Base-by-base conservation (phyloP, 2,113 vertebrate genomes). In the Cryptoleucopteryx plumbea region DNA sequence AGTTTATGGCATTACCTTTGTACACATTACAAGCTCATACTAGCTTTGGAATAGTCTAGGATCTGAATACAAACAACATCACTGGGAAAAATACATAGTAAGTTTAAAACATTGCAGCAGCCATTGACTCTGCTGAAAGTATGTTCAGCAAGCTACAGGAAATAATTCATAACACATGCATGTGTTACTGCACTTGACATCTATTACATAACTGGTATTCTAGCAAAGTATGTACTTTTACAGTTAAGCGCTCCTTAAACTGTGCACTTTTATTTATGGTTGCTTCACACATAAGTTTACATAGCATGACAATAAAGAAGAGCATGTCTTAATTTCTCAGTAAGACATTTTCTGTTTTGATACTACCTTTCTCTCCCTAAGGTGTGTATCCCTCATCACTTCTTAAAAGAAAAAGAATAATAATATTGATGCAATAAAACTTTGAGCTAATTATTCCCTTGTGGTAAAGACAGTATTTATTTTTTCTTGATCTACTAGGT, bases 401-500 rank as follows among this genome's bases (percentile, higher is more conserved):
- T 91, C 23, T 66, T 32, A 55, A 63, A 88, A 79, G 4, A 73
- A 80, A 86, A 90, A 40, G 14, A 19, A 9, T 13, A 31, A 40
- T 27, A 40, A 21, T 31, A 27, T 10, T 32, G 16, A 55, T 68
- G 25, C 25, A 81, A 31, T 52, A 82, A 59, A 59, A 17, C 11
- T n/a, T 59, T 62, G 13, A 47, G 15, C 21, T 88, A 58, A 52
- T 63, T 86, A 42, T 56, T 91, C 12, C 27, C 25, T 90, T 82
- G 18, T 88, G 68, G 25, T 84, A 95, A 96, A 86, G 18, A 20
- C 5, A 20, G 1, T 62, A 21, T 70, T 81, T 90, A 23, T 74
- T 75, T 95, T 73, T 66, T 29, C 31, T 31, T 97, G 27, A 8
- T 80, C 31, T 96, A 1, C 73, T 93, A 98, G 98, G 95, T 95